These are phyloP conservation scores for Galeopterus variegatus DNA, from an alignment of 2,113 vertebrate genomes.

Conservation along the genomic window DNA sequence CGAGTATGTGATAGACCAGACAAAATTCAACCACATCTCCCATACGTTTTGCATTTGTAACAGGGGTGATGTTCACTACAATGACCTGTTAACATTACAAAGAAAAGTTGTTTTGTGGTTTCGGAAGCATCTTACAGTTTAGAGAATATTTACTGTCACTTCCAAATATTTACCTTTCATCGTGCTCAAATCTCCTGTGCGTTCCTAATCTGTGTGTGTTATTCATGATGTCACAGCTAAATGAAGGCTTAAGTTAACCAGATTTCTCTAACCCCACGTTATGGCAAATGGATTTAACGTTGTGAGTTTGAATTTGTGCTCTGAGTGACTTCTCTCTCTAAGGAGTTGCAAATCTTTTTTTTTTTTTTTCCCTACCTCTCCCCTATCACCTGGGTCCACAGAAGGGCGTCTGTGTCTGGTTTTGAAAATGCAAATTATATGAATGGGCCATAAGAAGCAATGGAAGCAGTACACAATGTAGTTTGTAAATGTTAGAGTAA, in stretches of 20 bases:
- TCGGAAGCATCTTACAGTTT: background rate
- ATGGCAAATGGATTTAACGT: background rate
- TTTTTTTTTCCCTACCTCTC: background rate
- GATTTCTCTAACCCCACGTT: background rate
- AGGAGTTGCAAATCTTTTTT: background rate
- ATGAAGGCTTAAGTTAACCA: background rate
- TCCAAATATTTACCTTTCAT: background rate
- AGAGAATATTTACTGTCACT: background rate
- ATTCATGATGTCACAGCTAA: background rate
- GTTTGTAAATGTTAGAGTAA: conserved; percentile 35
- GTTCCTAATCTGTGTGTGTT: background rate
- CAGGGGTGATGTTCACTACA: rapidly evolving
- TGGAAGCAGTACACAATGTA: background rate
- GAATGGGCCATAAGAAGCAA: background rate
- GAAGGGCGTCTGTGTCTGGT: background rate
- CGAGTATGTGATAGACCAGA: background rate
- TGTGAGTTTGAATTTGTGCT: background rate
- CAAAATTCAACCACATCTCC: background rate
- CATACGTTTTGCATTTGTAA: background rate
- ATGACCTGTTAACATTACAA: background rate
- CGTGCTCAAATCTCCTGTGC: background rate
- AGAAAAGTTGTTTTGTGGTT: background rate
- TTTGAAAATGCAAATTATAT: conserved; percentile 63
- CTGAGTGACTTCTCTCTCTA: background rate
- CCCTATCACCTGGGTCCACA: background rate